Percentiles rank a stretch among this genome's conserved stretches.
These are phyloP conservation scores for Bothrops jararaca DNA, from an alignment of 2,113 vertebrate species.

Conservation along the genomic window DNA sequence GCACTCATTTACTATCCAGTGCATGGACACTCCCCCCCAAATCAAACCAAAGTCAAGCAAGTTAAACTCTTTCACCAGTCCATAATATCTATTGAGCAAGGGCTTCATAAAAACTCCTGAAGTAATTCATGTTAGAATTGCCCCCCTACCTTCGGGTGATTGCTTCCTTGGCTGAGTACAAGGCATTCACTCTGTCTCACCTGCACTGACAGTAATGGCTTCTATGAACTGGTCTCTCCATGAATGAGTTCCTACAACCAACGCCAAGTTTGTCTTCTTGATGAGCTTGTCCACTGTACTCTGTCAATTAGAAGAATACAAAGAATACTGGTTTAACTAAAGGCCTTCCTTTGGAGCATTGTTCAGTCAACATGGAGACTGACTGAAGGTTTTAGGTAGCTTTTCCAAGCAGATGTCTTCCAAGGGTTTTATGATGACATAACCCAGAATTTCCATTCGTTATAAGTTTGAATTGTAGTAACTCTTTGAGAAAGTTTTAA, in stretches of 20 bases:
- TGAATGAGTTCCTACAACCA: constrained; percentile 96
- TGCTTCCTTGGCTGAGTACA: neutral
- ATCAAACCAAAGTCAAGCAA: neutral
- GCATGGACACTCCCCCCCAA: neutral
- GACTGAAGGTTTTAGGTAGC: neutral
- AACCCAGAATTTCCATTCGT: neutral
- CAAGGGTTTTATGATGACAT: neutral
- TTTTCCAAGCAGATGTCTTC: neutral
- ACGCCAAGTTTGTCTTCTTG: constrained; percentile 95
- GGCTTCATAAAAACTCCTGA: too few species aligned
- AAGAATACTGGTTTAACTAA: constrained; percentile 8
- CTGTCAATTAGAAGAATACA: constrained; percentile 71
- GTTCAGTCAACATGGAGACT: neutral
- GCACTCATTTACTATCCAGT: neutral
- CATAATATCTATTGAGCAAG: neutral
- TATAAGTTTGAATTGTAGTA: neutral
- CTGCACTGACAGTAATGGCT: constrained; percentile 97
- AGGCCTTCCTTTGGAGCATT: neutral
- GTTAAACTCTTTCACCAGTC: neutral
- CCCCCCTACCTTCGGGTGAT: neutral
- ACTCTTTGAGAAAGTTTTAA: neutral
- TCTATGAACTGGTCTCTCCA: constrained; percentile 99
- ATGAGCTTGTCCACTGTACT: constrained; percentile 97
- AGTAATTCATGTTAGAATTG: neutral
- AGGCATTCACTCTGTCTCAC: constrained; percentile 63